Percentiles rank a stretch among this genome's conserved stretches.
Conservation (phyloP, 2,797 vertebrate species). For the Enoplosus armatus region DNA sequence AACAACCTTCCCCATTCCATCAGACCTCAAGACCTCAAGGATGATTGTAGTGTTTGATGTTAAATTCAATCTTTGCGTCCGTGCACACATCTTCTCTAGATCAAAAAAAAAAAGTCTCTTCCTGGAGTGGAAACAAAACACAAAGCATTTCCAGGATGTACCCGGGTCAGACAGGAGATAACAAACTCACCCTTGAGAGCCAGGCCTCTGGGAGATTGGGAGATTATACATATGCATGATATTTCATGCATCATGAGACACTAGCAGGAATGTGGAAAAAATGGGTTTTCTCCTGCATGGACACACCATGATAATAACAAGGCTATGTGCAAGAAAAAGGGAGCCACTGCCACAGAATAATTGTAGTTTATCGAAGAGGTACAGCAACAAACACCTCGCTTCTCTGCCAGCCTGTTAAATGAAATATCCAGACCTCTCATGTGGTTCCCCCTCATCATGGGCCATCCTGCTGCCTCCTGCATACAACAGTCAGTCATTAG, state of each 20-base stretch:
- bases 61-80: background rate
- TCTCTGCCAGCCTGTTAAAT: slow-evolving; percentile 16
- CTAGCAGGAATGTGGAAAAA: slow-evolving; percentile 41
- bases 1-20: too few relatives aligned
- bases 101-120: background rate
- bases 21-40: too few relatives aligned
- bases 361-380: background rate
- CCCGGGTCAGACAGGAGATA: background rate
- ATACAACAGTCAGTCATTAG: slow-evolving; percentile 38
- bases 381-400: slow-evolving; percentile 19
- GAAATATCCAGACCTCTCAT: slow-evolving; percentile 40
- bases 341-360: background rate
- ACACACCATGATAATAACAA: slow-evolving; percentile 20
- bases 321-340: background rate
- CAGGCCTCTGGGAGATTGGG: slow-evolving; percentile 1
- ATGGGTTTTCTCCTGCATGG: background rate
- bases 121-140: background rate
- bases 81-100: background rate
- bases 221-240: slow-evolving; percentile 16
- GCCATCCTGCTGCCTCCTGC: slow-evolving; percentile 14
- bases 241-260: slow-evolving; percentile 42
- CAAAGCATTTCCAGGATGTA: background rate
- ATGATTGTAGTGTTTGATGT: background rate
- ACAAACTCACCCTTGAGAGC: background rate
- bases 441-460: slow-evolving; percentile 43